These are phyloP conservation scores for Agriopis marginaria DNA, from an alignment of 2,888 invertebrate species.

Conservation along the genomic window DNA sequence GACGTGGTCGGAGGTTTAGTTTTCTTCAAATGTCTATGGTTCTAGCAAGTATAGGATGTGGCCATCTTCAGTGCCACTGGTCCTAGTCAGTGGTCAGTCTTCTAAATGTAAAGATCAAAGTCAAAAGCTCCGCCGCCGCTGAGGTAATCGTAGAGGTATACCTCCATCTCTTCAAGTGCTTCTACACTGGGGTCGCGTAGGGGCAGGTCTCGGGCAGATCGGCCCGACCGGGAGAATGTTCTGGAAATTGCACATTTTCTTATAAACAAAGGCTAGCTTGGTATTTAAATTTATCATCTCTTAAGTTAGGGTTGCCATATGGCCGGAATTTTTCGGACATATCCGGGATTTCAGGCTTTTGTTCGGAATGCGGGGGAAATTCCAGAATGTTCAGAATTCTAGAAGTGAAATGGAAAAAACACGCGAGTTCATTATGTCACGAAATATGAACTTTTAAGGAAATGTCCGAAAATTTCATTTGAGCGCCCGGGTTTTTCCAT, in stretches of 20 bases:
- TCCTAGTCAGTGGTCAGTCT: constrained; percentile 36
- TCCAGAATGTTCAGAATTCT: too few species aligned
- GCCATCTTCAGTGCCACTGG: not conserved
- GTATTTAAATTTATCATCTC: too few species aligned
- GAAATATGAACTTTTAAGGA: too few species aligned
- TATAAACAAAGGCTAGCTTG: too few species aligned
- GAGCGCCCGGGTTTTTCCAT: too few species aligned
- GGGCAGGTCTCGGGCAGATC: constrained; percentile 73
- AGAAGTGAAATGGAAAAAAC: too few species aligned
- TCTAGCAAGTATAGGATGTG: not conserved
- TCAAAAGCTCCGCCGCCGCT: constrained; percentile 87
- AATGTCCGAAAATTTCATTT: too few species aligned
- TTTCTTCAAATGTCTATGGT: not conserved
- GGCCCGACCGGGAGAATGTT: constrained; percentile 80
- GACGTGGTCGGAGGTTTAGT: not conserved
- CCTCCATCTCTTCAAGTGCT: constrained; percentile 86
- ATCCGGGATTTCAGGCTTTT: too few species aligned
- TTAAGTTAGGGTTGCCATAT: too few species aligned
- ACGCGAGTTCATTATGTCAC: too few species aligned
- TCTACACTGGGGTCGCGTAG: constrained; percentile 75
- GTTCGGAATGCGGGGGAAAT: too few species aligned
- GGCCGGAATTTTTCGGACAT: too few species aligned
- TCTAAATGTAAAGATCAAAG: constrained; percentile 81
- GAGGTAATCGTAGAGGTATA: constrained; percentile 88
- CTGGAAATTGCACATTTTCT: constrained; percentile 45